Percentiles rank a stretch among this genome's conserved stretches.
Conservation (phyloP, 2,888 invertebrate species). For the Nemapogon koenigi region DNA sequence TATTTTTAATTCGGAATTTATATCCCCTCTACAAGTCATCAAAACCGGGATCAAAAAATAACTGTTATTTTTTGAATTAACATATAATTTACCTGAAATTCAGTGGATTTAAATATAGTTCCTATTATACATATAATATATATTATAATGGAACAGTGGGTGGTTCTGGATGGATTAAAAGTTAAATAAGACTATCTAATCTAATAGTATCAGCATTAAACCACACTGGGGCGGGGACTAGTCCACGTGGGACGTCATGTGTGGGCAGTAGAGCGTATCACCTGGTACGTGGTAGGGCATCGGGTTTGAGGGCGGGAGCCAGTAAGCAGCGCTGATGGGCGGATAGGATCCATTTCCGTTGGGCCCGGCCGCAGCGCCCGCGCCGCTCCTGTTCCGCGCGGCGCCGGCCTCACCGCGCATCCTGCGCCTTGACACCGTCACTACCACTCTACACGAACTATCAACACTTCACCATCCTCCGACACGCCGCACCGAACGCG, state of each 20-base stretch:
- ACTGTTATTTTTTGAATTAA: too few relatives aligned
- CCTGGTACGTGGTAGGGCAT: slow-evolving; percentile 87
- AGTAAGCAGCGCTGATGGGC: slow-evolving; percentile 83
- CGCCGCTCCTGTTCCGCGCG: slow-evolving; percentile 42
- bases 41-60: too few relatives aligned
- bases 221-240: too few relatives aligned
- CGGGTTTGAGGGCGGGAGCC: slow-evolving; percentile 81
- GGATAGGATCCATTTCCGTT: slow-evolving; percentile 67
- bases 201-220: too few relatives aligned
- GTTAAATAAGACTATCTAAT: too few relatives aligned
- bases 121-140: too few relatives aligned
- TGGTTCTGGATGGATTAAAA: too few relatives aligned
- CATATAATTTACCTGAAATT: too few relatives aligned
- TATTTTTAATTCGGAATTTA: too few relatives aligned
- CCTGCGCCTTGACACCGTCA: slow-evolving; percentile 31
- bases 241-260: background rate
- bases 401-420: slow-evolving; percentile 60
- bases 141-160: too few relatives aligned
- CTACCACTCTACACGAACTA: slow-evolving; percentile 24
- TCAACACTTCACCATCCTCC: slow-evolving; percentile 36
- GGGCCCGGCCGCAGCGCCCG: slow-evolving; percentile 21
- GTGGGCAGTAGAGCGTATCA: slow-evolving; percentile 30
- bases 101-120: too few relatives aligned
- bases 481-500: slow-evolving; percentile 34
- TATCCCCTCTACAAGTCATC: too few relatives aligned